Base-by-base conservation (phyloP, 2,888 invertebrate species). In the Cheilosia urbana region DNA sequence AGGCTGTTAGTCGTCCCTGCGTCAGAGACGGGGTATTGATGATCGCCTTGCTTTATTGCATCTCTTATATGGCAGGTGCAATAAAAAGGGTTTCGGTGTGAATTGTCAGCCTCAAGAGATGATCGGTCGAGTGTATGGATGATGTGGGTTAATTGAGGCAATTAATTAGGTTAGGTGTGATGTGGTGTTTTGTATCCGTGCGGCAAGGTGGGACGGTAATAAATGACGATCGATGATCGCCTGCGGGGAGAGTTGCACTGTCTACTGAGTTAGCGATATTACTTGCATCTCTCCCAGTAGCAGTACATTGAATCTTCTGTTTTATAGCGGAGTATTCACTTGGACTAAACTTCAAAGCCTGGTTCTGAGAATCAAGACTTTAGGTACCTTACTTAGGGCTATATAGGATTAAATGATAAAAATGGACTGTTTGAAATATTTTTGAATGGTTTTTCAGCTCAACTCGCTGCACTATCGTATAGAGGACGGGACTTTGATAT, bases 71-170 rank as follows among this genome's bases (percentile, higher is more conserved):
- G 57, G 49, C 37, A 62, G 63, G 40, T 27, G 62, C 17, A 49
- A 49, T 53, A 57, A 62, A 63, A 69, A 47, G 55, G 65, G 57
- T 19, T 49, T 47, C 17, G 21, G 65, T 66, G 65, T 72, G 51
- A 72, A 65, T 40, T 65, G 72, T 66, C 71, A 72, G 69, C 27
- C 30, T 9, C 77, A 42, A 24, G 42, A 72, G 66, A 65, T 58
- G 77, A 79, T 45, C 60, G 65, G 66, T 72, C 79, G 58, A 51
- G 65, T 7, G 9, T 30, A 30, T 30, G 72, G 57, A 49, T 49
- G 79, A 72, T 69, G 77, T 69, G 69, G 79, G 65, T 72, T 79
- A 79, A 79, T 79, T 79, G 72, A 65, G 51, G 21, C 72, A 72
- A 79, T 79, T 79, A 79, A 72, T 79, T 3, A 24, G 24, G 24